Conservation (phyloP, 2,113 vertebrate genomes). For the Trogon melanurus region DNA sequence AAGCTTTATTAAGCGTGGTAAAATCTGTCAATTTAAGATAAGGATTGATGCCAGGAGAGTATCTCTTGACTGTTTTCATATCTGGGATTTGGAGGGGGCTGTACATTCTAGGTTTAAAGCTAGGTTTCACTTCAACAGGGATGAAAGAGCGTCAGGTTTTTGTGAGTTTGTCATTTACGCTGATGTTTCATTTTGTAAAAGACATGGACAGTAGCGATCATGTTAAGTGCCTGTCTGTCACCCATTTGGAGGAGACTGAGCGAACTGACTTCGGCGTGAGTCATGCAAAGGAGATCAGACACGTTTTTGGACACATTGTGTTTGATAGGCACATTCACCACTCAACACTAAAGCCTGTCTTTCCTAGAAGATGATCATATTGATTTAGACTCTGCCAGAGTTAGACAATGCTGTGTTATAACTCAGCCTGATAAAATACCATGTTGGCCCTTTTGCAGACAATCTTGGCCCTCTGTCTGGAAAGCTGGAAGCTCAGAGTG, state of each 20-base stretch:
- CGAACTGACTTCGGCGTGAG: neutral
- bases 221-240: neutral
- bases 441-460: neutral
- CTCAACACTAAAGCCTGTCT: neutral
- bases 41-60: neutral
- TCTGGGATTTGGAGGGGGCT: neutral
- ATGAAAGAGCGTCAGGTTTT: neutral
- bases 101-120: neutral
- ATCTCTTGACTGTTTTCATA: neutral
- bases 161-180: neutral
- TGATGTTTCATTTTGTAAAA: neutral
- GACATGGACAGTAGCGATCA: neutral
- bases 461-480: neutral
- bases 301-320: neutral
- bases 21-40: neutral
- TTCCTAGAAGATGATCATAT: neutral
- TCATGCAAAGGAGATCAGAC: neutral
- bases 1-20: neutral
- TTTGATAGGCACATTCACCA: neutral
- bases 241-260: neutral
- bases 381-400: neutral
- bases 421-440: neutral
- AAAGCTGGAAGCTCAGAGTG: neutral
- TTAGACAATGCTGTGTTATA: neutral
- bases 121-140: neutral